phyloP scores from a whole-genome alignment of 2,888 invertebrate genomes.

The Drosophila colorata region DNA sequence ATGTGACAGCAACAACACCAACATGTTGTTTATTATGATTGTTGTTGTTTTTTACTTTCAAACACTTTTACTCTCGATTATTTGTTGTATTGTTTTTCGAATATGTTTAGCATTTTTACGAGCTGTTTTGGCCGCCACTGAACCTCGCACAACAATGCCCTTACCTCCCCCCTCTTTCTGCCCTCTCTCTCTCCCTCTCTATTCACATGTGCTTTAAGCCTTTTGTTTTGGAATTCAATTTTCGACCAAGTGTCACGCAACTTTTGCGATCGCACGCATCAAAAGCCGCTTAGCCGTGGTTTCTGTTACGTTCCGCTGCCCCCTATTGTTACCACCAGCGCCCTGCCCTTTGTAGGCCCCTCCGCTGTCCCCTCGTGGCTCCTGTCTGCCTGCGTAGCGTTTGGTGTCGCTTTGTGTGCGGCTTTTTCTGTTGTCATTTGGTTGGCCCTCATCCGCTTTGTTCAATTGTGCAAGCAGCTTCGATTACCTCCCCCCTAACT shows the following conservation, averaged over 20 bases:
- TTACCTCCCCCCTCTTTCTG: not conserved
- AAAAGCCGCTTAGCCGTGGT: slow-evolving; percentile 37
- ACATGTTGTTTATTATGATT: slow-evolving; percentile 20
- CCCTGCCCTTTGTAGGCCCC: not conserved
- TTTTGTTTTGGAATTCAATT: slow-evolving; percentile 44
- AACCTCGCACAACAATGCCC: slow-evolving; percentile 22
- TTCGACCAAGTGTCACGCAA: slow-evolving; percentile 35
- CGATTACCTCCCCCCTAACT: not conserved
- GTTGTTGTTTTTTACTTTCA: slow-evolving; percentile 45
- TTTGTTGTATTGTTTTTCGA: slow-evolving; percentile 48
- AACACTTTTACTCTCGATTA: slow-evolving; percentile 71
- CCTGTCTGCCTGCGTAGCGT: not conserved
- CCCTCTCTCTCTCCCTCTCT: not conserved
- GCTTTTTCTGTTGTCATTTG: not conserved
- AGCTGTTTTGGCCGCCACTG: slow-evolving; percentile 25
- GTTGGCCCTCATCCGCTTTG: slow-evolving; percentile 5
- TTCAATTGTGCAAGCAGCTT: slow-evolving; percentile 14
- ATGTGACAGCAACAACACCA: slow-evolving; percentile 31
- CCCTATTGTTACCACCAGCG: too few relatives aligned
- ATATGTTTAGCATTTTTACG: slow-evolving; percentile 45
- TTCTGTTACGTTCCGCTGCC: slow-evolving; percentile 36
- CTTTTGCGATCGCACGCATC: slow-evolving; percentile 46
- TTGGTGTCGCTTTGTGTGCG: not conserved
- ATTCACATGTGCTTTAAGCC: slow-evolving; percentile 15
- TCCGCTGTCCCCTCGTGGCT: too few relatives aligned